Conservation (phyloP, 1,140 invertebrate genomes). For the Drosophila ananassae region DNA sequence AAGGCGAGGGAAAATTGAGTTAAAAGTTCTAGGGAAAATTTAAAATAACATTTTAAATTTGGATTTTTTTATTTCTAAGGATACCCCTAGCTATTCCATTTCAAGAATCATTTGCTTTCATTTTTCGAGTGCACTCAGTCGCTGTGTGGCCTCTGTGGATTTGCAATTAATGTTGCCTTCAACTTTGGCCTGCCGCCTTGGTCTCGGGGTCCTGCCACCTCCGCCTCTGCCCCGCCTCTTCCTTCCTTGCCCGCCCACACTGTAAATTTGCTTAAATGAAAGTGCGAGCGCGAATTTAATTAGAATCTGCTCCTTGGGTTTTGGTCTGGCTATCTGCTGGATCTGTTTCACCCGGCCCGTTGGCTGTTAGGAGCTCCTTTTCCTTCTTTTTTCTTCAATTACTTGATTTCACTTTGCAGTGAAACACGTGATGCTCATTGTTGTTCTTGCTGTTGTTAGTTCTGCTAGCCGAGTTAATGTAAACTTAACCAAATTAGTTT, state of each 20-base stretch:
- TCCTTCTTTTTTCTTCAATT: slow-evolving; percentile 45
- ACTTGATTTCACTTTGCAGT: slow-evolving; percentile 44
- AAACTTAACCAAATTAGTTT: slow-evolving; percentile 61
- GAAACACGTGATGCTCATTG: slow-evolving; percentile 53
- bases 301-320: slow-evolving; percentile 59
- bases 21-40: not conserved
- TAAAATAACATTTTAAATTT: not conserved
- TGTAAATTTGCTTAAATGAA: slow-evolving; percentile 81
- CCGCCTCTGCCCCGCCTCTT: slow-evolving; percentile 7
- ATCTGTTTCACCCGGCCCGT: slow-evolving; percentile 41
- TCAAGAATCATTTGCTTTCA: not conserved
- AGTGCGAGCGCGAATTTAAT: slow-evolving; percentile 80
- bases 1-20: not conserved
- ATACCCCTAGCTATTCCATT: not conserved
- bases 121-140: not conserved
- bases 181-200: slow-evolving; percentile 58
- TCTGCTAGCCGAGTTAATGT: slow-evolving; percentile 45
- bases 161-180: slow-evolving; percentile 82
- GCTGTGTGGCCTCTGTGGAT: slow-evolving; percentile 61
- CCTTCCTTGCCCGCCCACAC: slow-evolving; percentile 20
- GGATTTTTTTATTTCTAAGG: too few species aligned
- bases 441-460: slow-evolving; percentile 26
- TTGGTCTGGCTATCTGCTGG: slow-evolving; percentile 44
- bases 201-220: slow-evolving; percentile 8
- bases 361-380: slow-evolving; percentile 2